These are phyloP conservation scores for Eleginops maclovinus DNA, from an alignment of 2,113 vertebrate genomes.

Conservation along the genomic window DNA sequence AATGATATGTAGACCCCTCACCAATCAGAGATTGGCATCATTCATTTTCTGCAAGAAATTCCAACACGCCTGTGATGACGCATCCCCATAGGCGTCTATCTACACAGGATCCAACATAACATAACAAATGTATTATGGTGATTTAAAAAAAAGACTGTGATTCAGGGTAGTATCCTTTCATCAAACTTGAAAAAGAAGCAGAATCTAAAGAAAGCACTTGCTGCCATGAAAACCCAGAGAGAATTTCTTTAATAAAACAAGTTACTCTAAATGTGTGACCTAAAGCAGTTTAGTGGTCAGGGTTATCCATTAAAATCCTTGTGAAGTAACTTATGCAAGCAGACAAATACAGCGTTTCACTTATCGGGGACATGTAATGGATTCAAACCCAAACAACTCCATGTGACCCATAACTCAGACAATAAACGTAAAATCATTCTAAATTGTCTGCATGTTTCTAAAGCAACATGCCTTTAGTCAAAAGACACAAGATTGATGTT, in stretches of 20 bases:
- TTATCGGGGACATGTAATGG: background rate
- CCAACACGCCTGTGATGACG: no score
- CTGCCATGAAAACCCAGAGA: background rate
- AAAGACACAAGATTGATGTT: background rate
- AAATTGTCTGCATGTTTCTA: background rate
- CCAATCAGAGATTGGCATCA: no score
- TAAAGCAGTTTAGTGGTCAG: background rate
- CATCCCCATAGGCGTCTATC: no score
- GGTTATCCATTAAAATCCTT: constrained; percentile 12
- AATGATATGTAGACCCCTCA: no score
- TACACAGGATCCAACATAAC: no score
- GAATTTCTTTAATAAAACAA: background rate
- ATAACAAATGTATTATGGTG: background rate
- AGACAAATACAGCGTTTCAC: background rate
- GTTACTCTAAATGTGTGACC: background rate
- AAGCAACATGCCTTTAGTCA: background rate
- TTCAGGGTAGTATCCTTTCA: background rate
- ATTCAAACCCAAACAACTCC: constrained; percentile 9
- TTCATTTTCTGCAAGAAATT: no score
- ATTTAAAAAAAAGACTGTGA: background rate
- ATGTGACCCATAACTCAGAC: no score
- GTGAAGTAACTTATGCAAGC: constrained; percentile 28
- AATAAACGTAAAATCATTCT: background rate
- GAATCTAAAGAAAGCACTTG: background rate
- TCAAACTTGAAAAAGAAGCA: background rate